phyloP scores from a whole-genome alignment of 2,888 invertebrate genomes.

The Lithosia quadra region DNA sequence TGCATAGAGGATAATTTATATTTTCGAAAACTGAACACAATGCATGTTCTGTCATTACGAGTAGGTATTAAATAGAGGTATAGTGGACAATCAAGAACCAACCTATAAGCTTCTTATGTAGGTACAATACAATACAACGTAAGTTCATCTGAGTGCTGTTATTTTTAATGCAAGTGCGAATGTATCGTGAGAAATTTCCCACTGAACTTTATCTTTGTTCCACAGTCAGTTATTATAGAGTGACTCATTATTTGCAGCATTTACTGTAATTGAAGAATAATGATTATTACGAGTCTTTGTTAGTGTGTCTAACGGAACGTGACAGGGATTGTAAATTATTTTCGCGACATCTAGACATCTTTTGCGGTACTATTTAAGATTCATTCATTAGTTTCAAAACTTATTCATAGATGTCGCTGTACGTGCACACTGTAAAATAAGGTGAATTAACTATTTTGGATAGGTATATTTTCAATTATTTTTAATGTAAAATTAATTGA shows the following conservation, averaged over 20 bases:
- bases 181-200: constrained; percentile 63
- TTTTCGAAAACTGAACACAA: not conserved
- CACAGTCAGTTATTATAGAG: constrained; percentile 30
- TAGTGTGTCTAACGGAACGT: constrained; percentile 47
- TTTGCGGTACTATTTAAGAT: constrained; percentile 3
- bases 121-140: not conserved
- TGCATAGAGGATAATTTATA: not conserved
- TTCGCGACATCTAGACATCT: constrained; percentile 35
- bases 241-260: constrained; percentile 39
- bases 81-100: no score
- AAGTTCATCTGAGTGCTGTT: constrained; percentile 49
- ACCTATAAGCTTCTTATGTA: not conserved
- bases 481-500: no score
- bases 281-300: constrained; percentile 38
- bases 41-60: not conserved
- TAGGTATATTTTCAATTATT: no score
- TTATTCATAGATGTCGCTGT: constrained; percentile 4
- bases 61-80: not conserved
- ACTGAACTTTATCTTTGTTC: constrained; percentile 46
- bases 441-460: no score
- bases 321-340: constrained; percentile 18
- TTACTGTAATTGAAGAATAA: constrained; percentile 54
- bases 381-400: constrained; percentile 1
- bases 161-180: constrained; percentile 34
- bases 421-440: not conserved